Evolutionary conservation across 2,113 vertebrate species (phyloP).

Genomic region (Pangasianodon hypophthalmus): DNA sequence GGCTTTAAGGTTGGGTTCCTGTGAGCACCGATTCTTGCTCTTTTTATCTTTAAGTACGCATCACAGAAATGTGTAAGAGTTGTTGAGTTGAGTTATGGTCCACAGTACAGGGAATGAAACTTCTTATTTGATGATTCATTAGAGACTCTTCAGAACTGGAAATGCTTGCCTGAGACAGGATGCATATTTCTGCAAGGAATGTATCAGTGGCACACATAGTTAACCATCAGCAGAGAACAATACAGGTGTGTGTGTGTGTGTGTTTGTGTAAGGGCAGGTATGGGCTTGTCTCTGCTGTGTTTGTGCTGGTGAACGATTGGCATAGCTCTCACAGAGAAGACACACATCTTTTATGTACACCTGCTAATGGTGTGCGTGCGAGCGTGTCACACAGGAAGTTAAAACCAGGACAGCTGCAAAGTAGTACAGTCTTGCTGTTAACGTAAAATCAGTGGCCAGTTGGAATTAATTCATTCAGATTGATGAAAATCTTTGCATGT

Average conservation of each 20-base stretch:
- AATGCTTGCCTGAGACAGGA: constrained; percentile 4
- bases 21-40: not conserved
- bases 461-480: not conserved
- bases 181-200: not conserved
- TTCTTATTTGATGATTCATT: not conserved
- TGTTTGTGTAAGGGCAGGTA: not conserved
- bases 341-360: not conserved
- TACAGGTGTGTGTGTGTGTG: not conserved
- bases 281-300: constrained; percentile 29
- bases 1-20: not conserved
- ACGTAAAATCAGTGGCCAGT: not conserved
- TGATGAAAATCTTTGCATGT: not conserved
- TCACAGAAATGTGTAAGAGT: not conserved
- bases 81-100: not conserved
- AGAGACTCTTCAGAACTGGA: constrained; percentile 17
- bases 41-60: not conserved
- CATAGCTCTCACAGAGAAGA: not conserved
- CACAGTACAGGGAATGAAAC: not conserved
- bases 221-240: constrained; percentile 3
- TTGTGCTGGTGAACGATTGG: constrained; percentile 49
- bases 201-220: not conserved
- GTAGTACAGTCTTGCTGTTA: not conserved
- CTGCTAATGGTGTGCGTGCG: not conserved
- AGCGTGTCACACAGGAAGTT: too few species aligned
- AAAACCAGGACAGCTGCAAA: not conserved